Evolutionary conservation across 2,113 vertebrate species (phyloP), one percentile per base, ranked within the genome.

Genomic region (Morphnarchus princeps): DNA sequence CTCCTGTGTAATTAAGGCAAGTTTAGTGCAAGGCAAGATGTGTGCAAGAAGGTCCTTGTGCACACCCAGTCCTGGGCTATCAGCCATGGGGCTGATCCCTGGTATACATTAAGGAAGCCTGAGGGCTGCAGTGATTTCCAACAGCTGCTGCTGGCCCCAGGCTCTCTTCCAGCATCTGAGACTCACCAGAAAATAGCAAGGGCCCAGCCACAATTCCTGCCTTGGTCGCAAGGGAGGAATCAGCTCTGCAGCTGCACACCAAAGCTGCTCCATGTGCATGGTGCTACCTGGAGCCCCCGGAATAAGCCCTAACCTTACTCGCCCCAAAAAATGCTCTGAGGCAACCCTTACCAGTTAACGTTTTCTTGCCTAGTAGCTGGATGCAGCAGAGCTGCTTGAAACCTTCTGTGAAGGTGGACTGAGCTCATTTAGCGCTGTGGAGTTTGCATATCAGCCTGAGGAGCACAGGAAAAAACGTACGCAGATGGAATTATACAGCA

Each of bases 51-150:
- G 28, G 69, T 52, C 57, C 54, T 83, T 70, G 66, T 78, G 66
- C 22, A 82, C 81, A 82, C 40, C 36, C 77, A 59, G 17, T 91
- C 72, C 71, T 74, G 45, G 78, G 67, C 71, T 86, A 25, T 82
- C 70, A 87, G 52, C 65, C 61, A 55, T 1, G 0, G 47, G 47
- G 3, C 61, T 91, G 76, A 59, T 76, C 79, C 17, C 69, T 90
- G 57, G 29, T 78, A 84, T 91, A 87, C 89, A 89, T 90, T 84
- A 87, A 93, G 38, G 63, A 81, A 95, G 63, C 88, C 79, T 81
- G 57, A 87, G 55, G 63, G 45, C 76, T 94, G 59, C 47, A 63
- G 36, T 92, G 82, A 95, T 95, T 81, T 90, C 54, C 57, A 87
- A n/a, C 82, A 96, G 71, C 90, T 95, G 96, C 55, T 50, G 20